Conservation (phyloP, 1,140 invertebrate species). For the Melanaphis sacchari region DNA sequence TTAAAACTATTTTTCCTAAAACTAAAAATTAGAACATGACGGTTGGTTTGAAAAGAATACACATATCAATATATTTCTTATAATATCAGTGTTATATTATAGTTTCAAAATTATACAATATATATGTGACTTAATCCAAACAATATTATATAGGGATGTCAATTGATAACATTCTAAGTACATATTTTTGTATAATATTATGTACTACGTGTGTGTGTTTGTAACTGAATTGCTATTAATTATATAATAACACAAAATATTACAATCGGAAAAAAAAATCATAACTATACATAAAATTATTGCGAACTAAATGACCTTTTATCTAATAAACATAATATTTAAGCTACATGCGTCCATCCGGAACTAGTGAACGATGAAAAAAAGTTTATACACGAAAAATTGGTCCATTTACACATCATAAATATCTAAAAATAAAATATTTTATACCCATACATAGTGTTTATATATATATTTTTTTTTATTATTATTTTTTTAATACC, state of each 20-base stretch:
- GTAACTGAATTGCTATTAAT: slow-evolving; percentile 26
- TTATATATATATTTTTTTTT: slow-evolving; percentile 17
- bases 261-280: slow-evolving; percentile 3
- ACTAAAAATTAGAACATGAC: no score
- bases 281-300: slow-evolving; percentile 51
- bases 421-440: slow-evolving; percentile 58
- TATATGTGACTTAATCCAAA: slow-evolving; percentile 25
- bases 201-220: not conserved
- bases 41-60: not conserved
- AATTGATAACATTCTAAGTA: slow-evolving; percentile 40
- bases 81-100: slow-evolving; percentile 54
- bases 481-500: not conserved
- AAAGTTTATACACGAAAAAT: slow-evolving; percentile 55
- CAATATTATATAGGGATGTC: slow-evolving; percentile 28
- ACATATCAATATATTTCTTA: slow-evolving; percentile 14
- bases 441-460: slow-evolving; percentile 45
- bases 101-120: slow-evolving; percentile 55
- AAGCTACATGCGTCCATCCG: not conserved
- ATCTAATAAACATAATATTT: slow-evolving; percentile 13
- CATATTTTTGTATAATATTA: not conserved
- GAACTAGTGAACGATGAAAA: slow-evolving; percentile 42
- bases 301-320: slow-evolving; percentile 50
- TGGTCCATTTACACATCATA: slow-evolving; percentile 57
- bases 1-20: no score
- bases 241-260: slow-evolving; percentile 47